phyloP scores from a whole-genome alignment of 2,888 invertebrate genomes.

The Macrosiphum euphorbiae region DNA sequence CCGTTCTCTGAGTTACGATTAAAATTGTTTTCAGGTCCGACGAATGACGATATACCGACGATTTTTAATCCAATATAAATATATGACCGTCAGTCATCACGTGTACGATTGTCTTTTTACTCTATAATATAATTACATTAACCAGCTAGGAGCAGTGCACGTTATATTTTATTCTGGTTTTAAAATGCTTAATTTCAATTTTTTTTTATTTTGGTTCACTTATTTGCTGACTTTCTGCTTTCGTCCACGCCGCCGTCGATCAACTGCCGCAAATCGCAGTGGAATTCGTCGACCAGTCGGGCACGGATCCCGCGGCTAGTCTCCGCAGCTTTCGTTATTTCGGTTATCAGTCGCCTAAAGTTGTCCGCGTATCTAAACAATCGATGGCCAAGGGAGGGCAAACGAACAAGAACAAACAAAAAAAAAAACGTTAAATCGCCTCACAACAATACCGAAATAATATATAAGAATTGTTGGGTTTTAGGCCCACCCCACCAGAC shows the following conservation, averaged over 20 bases:
- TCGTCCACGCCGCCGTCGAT: constrained; percentile 8
- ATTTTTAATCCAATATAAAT: not conserved
- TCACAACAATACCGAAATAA: not conserved
- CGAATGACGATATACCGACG: too few relatives aligned
- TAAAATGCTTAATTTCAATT: not conserved
- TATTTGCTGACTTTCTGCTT: constrained; percentile 48
- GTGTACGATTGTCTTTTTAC: too few relatives aligned
- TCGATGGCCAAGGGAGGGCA: not conserved
- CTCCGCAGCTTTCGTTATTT: constrained; percentile 42
- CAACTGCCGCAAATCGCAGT: not conserved
- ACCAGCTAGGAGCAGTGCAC: not conserved
- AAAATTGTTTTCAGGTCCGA: too few relatives aligned
- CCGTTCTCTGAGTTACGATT: not conserved
- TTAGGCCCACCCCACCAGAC: too few relatives aligned
- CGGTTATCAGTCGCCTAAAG: constrained; percentile 14
- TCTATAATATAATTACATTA: not conserved
- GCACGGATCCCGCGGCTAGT: not conserved
- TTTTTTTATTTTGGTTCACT: not conserved
- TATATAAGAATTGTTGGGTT: not conserved
- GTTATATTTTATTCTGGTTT: not conserved
- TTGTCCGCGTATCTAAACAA: constrained; percentile 1
- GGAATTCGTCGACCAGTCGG: not conserved
- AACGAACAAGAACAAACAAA: not conserved
- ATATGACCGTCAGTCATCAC: too few relatives aligned
- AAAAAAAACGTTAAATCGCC: not conserved